These are phyloP conservation scores for Biston stratarius DNA, from an alignment of 2,888 invertebrate genomes.

Conservation along the genomic window DNA sequence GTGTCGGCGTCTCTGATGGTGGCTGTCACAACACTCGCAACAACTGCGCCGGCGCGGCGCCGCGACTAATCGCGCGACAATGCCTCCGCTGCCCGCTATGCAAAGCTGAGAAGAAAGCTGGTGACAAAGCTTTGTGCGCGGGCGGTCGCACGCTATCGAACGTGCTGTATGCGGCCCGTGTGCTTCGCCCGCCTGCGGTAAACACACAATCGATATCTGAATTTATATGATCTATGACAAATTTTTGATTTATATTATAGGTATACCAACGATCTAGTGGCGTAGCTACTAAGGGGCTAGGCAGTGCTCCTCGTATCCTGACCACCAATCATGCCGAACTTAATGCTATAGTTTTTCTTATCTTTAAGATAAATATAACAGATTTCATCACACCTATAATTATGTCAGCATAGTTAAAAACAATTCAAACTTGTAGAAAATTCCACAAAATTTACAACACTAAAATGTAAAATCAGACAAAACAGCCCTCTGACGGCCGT, in stretches of 20 bases:
- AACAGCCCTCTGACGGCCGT: no score
- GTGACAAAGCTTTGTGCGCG: constrained; percentile 73
- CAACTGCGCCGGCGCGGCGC: constrained; percentile 71
- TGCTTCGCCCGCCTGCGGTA: constrained; percentile 20
- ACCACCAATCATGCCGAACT: neutral
- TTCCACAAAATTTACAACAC: no score
- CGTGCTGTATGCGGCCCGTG: constrained; percentile 18
- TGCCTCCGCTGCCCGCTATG: constrained; percentile 60
- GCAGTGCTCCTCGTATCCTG: no score
- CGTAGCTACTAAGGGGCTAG: no score
- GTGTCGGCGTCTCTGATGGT: constrained; percentile 76
- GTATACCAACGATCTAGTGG: neutral
- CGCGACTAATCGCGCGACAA: constrained; percentile 80
- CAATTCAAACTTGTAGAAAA: no score
- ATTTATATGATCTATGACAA: constrained; percentile 43
- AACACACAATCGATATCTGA: constrained; percentile 22
- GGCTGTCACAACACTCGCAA: constrained; percentile 75
- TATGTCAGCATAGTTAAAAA: no score
- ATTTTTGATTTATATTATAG: constrained; percentile 42
- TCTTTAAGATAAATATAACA: no score
- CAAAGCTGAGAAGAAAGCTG: constrained; percentile 60
- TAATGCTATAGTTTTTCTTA: no score
- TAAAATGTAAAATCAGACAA: no score
- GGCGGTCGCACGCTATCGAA: constrained; percentile 61
- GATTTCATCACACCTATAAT: no score